Base-by-base conservation (phyloP, 2,797 vertebrate species). In the Brotula barbata region DNA sequence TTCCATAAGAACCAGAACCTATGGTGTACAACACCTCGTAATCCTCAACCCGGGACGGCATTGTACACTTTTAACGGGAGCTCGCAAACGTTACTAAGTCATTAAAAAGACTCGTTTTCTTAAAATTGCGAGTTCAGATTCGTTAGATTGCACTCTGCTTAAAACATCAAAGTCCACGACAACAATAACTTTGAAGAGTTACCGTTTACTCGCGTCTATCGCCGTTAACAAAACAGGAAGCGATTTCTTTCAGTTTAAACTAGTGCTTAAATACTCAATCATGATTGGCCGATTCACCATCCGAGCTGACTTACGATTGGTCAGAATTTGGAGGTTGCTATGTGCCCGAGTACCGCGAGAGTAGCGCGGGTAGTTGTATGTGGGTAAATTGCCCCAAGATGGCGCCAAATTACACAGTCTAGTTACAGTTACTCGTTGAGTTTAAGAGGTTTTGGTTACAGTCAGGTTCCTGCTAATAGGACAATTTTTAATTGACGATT, bases 21-120 rank as follows among this genome's bases (percentile, higher is more conserved):
- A 99, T 98, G 0, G 94, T 95, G 55, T 87, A 74, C 78, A 98
- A 60, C 57, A 98, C 92, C 23, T 98, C 94, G 31, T 97, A 99
- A 61, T 98, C 95, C 17, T 94, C 94, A 1, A 91, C 88, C 12
- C 91, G 90, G 22, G 95, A 88, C 13, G 97, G 95, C 97, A 99
- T 99, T 15, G 52, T 44, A 17, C 9, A 19, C 10, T 25, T 34
- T 43, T 10, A 48, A 48, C 33, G 17, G 23, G 60, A 11, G 6
- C 36, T 4, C 45, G 64, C 50, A 41, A 16, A 20, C 5, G 11
- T 7, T 22, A 7, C 7, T 11, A 12, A 21, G 23, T 21, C 9
- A 20, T 1, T n/a, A n/a, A n/a, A n/a, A n/a, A 15, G 1, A 51
- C 28, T 51, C 10, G 5, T 20, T 1, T 14, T 48, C 43, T 2